Base-by-base conservation (phyloP, 2,797 vertebrate genomes). In the Mus minutoides region DNA sequence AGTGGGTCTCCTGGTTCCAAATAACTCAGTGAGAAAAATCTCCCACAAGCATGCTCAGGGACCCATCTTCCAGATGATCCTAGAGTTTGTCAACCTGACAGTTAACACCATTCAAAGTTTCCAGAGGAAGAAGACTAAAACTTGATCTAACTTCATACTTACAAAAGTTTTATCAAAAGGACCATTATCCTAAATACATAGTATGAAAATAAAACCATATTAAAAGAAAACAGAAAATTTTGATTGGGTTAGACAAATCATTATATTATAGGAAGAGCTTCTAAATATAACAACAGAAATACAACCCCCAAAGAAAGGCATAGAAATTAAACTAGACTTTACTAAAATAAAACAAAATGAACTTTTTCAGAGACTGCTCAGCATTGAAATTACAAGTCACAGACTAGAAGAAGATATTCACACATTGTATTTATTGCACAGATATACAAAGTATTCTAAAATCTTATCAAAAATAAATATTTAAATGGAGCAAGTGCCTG, bases 281-380 rank as follows among this genome's bases (percentile, higher is more conserved):
- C 89, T 64, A 94, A 56, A 82, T 52, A 77, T 31, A 78, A 82
- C 79, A 14, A 71, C n/a, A 92, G 69, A 95, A 94, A n/a, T 60
- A 90, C 78, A 88, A 88, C 58, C 17, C 6, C 69, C n/a, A 95
- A 78, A 64, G 34, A 85, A 64, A 7, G 34, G 4, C 19, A 49
- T 34, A 85, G 17, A 85, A 85, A 49, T 58, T 76, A 37, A 85
- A 49, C 49, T 76, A 37, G 14, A 94, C 67, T 87, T 95, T 11
- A 69, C 80, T 90, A 71, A 92, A 94, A 95, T 56, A 80, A 91
- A 95, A 40, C 54, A 56, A 71, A 21, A 12, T 46, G 75, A 73
- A 22, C 24, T 90, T 10, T 76, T 90, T 34, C 87, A 90, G 90
- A 95, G 80, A 60, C 31, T 71, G 58, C 34, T 88, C 82, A 95